Percentiles rank a stretch among this genome's conserved stretches.
Evolutionary conservation across 30 jellyfish, hydroid and myxozoan species (phyloP).

Genomic region (Hydra vulgaris): DNA sequence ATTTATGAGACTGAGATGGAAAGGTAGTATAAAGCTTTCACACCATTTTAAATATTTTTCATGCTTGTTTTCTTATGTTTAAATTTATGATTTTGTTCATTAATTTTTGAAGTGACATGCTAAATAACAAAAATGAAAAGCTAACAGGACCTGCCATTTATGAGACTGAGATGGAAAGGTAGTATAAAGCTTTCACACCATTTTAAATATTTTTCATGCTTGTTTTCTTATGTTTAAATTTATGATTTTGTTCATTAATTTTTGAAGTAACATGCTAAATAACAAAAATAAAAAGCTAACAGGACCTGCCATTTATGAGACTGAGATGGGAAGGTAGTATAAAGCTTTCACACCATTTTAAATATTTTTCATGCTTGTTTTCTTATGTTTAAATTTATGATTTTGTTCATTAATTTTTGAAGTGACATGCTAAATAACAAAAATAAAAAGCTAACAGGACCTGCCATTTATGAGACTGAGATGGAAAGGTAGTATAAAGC

Average conservation of each 20-base stretch:
- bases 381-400: neutral
- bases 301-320: constrained; percentile 19
- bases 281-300: neutral
- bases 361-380: neutral
- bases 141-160: constrained; percentile 14
- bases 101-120: constrained; percentile 2
- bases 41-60: neutral
- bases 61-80: neutral
- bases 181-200: constrained; percentile 8
- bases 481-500: constrained; percentile 25
- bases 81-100: neutral
- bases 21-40: constrained; percentile 15
- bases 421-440: constrained; percentile 13
- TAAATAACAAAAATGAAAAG: neutral
- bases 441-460: neutral
- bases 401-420: neutral
- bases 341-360: neutral
- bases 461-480: neutral
- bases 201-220: neutral
- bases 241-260: neutral
- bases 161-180: constrained; percentile 12
- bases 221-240: neutral
- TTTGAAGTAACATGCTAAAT: constrained; percentile 5
- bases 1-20: neutral
- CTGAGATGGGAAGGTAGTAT: constrained; percentile 19